These are phyloP conservation scores for Andrena cerasifolii DNA, from an alignment of 1,140 invertebrate species.

Conservation along the genomic window DNA sequence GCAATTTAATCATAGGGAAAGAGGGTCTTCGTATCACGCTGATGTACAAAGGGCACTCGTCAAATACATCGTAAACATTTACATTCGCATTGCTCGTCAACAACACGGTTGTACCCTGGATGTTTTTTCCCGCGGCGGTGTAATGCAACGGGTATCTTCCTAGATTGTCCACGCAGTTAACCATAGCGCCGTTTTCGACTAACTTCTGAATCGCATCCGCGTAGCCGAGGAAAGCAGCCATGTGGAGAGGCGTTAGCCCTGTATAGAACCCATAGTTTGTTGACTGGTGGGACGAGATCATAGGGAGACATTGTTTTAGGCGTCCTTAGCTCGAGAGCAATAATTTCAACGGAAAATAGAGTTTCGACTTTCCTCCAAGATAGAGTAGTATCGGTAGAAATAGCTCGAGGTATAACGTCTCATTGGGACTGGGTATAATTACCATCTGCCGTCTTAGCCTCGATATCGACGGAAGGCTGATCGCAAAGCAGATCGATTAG, in stretches of 20 bases:
- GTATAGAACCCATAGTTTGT: background rate
- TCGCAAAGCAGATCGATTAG: constrained; percentile 3
- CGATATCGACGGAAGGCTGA: background rate
- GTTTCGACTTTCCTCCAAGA: too few species aligned
- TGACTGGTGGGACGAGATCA: too few species aligned
- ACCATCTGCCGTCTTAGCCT: background rate
- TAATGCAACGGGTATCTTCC: constrained; percentile 13
- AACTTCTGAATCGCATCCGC: background rate
- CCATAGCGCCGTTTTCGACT: background rate
- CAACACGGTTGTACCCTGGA: background rate
- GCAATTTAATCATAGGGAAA: constrained; percentile 13
- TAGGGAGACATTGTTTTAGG: too few species aligned
- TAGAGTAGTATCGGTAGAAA: too few species aligned
- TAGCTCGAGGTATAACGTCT: too few species aligned
- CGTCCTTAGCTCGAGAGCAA: background rate
- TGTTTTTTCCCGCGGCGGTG: background rate
- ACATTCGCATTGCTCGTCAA: background rate
- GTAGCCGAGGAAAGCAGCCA: background rate
- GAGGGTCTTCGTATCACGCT: background rate
- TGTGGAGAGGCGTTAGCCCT: constrained; percentile 1
- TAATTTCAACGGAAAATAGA: background rate
- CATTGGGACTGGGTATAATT: background rate
- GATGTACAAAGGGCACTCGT: background rate
- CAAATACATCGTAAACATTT: constrained; percentile 8
- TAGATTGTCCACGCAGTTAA: constrained; percentile 2